Evolutionary conservation across 1,140 invertebrate genomes (phyloP).

Genomic region (Trialeurodes vaporariorum): DNA sequence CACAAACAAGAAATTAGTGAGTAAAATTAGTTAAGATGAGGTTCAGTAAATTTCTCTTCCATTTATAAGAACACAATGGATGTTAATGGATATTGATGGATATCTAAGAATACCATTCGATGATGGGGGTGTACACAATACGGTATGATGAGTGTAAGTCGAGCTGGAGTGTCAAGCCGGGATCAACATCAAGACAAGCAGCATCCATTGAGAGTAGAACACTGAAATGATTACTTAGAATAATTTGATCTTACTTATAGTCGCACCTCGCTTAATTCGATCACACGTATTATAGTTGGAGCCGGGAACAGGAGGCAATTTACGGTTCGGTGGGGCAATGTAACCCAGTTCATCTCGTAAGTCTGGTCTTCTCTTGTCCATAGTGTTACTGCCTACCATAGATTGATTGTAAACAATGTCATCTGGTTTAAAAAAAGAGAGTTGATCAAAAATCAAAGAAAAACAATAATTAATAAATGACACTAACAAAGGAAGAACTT

Average conservation of each 20-base stretch:
- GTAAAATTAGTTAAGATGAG: no score
- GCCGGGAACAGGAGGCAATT: conserved; percentile 78
- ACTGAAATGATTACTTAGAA: conserved; percentile 13
- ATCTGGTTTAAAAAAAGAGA: conserved; percentile 44
- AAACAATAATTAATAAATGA: conserved; percentile 8
- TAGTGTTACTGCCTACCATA: conserved; percentile 55
- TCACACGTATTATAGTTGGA: conserved; percentile 89
- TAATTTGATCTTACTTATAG: conserved; percentile 56
- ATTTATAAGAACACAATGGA: no score
- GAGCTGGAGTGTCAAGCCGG: neutral
- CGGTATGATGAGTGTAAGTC: neutral
- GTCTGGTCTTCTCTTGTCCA: conserved; percentile 72
- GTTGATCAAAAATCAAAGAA: conserved; percentile 4
- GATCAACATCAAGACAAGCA: conserved; percentile 4
- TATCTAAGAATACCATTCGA: no score
- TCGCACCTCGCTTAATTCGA: conserved; percentile 81
- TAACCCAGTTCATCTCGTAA: conserved; percentile 80
- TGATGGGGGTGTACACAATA: no score
- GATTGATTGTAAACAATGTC: conserved; percentile 81
- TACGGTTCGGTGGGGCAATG: conserved; percentile 82
- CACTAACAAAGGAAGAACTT: conserved; percentile 27
- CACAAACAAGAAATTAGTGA: no score
- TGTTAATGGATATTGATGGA: no score
- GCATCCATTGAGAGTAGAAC: conserved; percentile 11
- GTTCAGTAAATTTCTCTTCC: no score